Conservation (phyloP, 2,888 invertebrate genomes). For the Ochropacha duplaris region DNA sequence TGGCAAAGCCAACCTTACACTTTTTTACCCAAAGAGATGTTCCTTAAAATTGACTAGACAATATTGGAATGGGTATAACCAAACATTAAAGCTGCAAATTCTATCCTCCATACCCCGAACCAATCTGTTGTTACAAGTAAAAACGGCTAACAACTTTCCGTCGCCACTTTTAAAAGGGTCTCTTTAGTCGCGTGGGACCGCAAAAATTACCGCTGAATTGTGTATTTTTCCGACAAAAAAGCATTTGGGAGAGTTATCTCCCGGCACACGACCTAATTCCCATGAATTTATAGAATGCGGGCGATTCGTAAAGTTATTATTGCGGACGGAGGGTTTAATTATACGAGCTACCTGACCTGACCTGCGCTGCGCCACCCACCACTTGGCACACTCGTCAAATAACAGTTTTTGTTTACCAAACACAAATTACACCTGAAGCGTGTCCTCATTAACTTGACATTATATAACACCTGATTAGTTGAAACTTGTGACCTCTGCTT, state of each 20-base stretch:
- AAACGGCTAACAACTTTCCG: slow-evolving; percentile 13
- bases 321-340: slow-evolving; percentile 27
- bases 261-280: slow-evolving; percentile 33
- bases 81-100: neutral
- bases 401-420: neutral
- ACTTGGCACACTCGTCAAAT: neutral
- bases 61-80: neutral
- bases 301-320: slow-evolving; percentile 30
- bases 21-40: no score
- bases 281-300: slow-evolving; percentile 42
- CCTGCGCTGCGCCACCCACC: no score
- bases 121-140: neutral
- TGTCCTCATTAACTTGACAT: no score
- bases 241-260: slow-evolving; percentile 32
- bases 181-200: slow-evolving; percentile 9
- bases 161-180: slow-evolving; percentile 19
- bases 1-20: no score
- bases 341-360: slow-evolving; percentile 18
- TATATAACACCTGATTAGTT: no score
- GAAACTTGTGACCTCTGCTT: no score
- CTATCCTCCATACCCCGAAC: neutral
- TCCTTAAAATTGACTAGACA: neutral
- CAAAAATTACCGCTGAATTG: slow-evolving; percentile 31
- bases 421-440: neutral
- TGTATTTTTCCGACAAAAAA: slow-evolving; percentile 30